phyloP scores from a whole-genome alignment of 2,888 invertebrate species.

The Apamea epomidion region DNA sequence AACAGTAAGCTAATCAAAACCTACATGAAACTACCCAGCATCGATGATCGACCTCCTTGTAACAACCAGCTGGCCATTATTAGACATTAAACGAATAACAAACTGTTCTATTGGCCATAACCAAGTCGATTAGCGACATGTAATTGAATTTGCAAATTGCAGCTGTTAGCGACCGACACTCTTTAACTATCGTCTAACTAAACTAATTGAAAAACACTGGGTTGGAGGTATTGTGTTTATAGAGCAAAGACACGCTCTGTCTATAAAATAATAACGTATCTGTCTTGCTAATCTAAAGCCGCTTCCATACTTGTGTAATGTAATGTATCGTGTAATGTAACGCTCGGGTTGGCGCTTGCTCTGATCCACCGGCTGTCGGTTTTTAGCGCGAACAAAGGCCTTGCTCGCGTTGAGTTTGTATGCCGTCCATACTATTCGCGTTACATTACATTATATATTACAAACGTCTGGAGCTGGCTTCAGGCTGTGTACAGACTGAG shows the following conservation, averaged over 20 bases:
- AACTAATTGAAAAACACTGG: background rate
- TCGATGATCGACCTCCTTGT: conserved; percentile 4
- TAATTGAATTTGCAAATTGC: conserved; percentile 40
- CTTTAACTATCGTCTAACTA: background rate
- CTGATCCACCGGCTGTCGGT: too few species aligned
- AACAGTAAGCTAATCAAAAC: background rate
- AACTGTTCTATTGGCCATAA: conserved; percentile 17
- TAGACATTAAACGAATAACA: conserved; percentile 25
- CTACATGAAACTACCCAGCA: background rate
- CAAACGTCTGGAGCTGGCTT: too few species aligned
- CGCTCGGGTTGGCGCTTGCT: too few species aligned
- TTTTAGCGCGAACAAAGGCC: background rate
- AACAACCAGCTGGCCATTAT: conserved; percentile 9
- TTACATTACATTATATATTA: too few species aligned
- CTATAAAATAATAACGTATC: background rate
- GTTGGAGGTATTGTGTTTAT: background rate
- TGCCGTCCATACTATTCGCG: background rate
- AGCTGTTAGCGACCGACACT: background rate
- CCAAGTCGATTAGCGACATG: conserved; percentile 28
- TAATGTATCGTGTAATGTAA: background rate
- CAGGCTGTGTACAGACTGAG: background rate
- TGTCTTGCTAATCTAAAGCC: background rate
- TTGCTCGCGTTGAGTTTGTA: background rate
- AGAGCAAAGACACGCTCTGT: background rate
- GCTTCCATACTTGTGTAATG: too few species aligned